A percentile compares a stretch with the other conserved stretches of the same genome.
Conservation (phyloP, 2,797 vertebrate species). For the Callimico goeldii region DNA sequence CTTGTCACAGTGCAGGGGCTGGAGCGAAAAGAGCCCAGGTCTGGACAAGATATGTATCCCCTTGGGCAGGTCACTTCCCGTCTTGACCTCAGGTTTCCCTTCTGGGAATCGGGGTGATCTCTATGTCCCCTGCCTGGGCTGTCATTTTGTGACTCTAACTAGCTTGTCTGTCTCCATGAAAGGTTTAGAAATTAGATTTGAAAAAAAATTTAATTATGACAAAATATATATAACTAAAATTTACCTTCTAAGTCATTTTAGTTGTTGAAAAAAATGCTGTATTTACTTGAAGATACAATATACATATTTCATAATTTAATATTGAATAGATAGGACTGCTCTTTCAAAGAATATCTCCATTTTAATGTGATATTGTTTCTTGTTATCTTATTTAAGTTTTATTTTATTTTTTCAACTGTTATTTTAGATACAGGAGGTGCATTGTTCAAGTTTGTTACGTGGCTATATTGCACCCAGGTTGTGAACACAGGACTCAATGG, state of each 20-base stretch:
- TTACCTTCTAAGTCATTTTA: neutral
- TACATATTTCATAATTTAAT: neutral
- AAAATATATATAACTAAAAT: neutral
- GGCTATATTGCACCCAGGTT: neutral
- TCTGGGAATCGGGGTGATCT: neutral
- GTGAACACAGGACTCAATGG: neutral
- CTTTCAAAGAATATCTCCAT: neutral
- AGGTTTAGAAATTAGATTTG: neutral
- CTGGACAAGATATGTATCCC: neutral
- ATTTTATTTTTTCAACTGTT: too few relatives aligned
- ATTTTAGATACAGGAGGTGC: too few relatives aligned
- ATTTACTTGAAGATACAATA: neutral
- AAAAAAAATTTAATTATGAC: neutral
- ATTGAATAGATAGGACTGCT: neutral
- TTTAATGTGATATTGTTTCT: neutral
- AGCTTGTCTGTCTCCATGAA: neutral
- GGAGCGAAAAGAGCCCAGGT: neutral
- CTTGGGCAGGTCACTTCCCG: too few relatives aligned
- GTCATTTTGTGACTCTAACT: neutral
- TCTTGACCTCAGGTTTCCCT: neutral
- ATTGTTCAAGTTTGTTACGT: neutral
- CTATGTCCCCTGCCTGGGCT: rapidly evolving
- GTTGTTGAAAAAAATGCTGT: neutral
- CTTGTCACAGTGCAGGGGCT: neutral
- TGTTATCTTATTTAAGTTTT: neutral